A percentile compares a stretch with the other conserved stretches of the same genome.
These are phyloP conservation scores for Leptonema lineaticorne DNA, from an alignment of 1,140 invertebrate species.

Conservation along the genomic window DNA sequence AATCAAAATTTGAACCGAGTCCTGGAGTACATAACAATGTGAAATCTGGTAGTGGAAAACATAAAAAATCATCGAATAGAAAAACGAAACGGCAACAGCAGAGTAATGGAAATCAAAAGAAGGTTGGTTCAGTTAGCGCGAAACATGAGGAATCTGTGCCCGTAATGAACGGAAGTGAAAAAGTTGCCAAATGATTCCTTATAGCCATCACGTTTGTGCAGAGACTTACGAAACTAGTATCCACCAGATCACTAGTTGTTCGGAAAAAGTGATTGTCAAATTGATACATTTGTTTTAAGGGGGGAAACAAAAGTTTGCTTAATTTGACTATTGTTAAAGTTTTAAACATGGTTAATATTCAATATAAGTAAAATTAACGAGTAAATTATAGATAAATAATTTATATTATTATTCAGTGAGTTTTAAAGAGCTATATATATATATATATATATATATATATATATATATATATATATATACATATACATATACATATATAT, in stretches of 20 bases:
- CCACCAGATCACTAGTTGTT: conserved; percentile 20
- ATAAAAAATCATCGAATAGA: background rate
- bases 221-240: conserved; percentile 45
- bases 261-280: conserved; percentile 31
- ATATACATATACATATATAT: background rate
- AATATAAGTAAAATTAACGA: background rate
- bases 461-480: background rate
- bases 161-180: conserved; percentile 38
- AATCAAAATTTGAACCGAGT: conserved; percentile 41
- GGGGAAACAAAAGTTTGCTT: background rate
- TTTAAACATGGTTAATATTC: background rate
- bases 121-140: background rate
- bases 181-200: conserved; percentile 55
- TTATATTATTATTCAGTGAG: no score
- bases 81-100: conserved; percentile 1
- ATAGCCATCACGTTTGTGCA: conserved; percentile 50
- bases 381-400: no score
- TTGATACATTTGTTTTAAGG: background rate
- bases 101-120: background rate
- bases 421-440: background rate
- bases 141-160: background rate
- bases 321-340: background rate
- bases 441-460: background rate
- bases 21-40: background rate
- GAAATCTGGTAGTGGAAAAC: conserved; percentile 6